A percentile compares a stretch with the other conserved stretches of the same genome.
These are phyloP conservation scores for Acipenser transmontanus DNA, from an alignment of 2,797 vertebrate genomes.

Conservation along the genomic window DNA sequence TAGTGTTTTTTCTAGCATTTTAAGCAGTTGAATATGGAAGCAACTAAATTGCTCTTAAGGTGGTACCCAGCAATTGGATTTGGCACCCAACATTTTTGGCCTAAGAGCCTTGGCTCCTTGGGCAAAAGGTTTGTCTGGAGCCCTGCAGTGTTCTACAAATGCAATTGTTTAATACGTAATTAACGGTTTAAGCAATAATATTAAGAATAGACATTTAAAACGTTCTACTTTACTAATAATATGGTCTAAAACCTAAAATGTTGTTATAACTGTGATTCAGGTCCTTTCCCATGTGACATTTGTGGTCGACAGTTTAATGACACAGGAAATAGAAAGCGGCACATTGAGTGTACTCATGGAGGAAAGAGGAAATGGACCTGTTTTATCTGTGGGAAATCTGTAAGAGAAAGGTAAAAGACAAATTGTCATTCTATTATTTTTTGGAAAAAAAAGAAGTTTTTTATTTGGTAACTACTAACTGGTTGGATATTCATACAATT, in stretches of 20 bases:
- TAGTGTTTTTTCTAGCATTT: too few species aligned
- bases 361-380: constrained; percentile 97
- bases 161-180: not conserved
- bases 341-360: constrained; percentile 94
- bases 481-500: too few species aligned
- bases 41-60: too few species aligned
- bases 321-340: constrained; percentile 89
- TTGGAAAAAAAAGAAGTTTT: too few species aligned
- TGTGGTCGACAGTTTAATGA: constrained; percentile 97
- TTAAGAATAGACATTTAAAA: not conserved
- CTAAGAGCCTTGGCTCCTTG: too few species aligned
- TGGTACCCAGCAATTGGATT: too few species aligned
- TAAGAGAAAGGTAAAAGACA: constrained; percentile 79
- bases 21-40: too few species aligned
- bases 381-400: constrained; percentile 91
- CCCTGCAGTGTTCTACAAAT: too few species aligned
- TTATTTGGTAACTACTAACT: too few species aligned
- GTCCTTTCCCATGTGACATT: constrained; percentile 94
- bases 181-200: not conserved
- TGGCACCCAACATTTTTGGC: too few species aligned
- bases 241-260: not conserved
- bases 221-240: not conserved
- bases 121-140: too few species aligned
- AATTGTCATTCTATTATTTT: too few species aligned
- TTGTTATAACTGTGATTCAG: constrained; percentile 42